A percentile compares a stretch with the other conserved stretches of the same genome.
These are phyloP conservation scores for Eristalis tenax DNA, from an alignment of 2,888 invertebrate species.

Conservation along the genomic window DNA sequence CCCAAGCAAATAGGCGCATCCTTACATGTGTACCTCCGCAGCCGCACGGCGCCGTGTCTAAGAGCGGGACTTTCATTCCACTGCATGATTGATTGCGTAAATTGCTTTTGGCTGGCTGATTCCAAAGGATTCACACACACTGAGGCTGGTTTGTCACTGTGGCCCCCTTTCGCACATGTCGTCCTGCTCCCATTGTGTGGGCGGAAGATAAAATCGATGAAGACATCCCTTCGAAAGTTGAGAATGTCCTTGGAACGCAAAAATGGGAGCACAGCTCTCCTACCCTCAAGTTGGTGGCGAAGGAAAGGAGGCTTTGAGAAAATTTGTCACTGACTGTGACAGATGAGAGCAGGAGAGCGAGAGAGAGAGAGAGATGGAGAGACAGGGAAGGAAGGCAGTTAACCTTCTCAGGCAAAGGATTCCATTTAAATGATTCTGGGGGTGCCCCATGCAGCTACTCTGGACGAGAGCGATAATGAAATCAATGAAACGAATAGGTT, in stretches of 20 bases:
- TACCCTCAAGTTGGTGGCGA: neutral
- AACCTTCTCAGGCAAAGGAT: constrained; percentile 34
- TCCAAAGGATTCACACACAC: constrained; percentile 25
- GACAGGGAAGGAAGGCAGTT: neutral
- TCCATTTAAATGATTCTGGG: constrained; percentile 50
- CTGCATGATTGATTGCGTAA: constrained; percentile 62
- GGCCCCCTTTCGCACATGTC: neutral
- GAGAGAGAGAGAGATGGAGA: too few species aligned
- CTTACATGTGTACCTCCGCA: neutral
- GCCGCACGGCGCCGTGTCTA: neutral
- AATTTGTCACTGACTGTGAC: constrained; percentile 37
- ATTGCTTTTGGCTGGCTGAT: constrained; percentile 66
- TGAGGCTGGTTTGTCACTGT: neutral
- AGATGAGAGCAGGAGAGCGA: neutral
- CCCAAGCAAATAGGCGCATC: constrained; percentile 26
- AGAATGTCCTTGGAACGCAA: constrained; percentile 42
- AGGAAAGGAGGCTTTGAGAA: neutral
- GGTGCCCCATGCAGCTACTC: constrained; percentile 2
- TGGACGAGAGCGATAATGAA: constrained; percentile 24
- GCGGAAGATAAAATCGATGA: constrained; percentile 58
- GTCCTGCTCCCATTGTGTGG: neutral
- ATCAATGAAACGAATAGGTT: constrained; percentile 50
- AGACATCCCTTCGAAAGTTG: constrained; percentile 38
- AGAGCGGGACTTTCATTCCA: constrained; percentile 4
- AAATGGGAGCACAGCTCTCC: neutral